Evolutionary conservation across 1,140 invertebrate species (phyloP), one percentile per base, ranked within the genome.

Genomic region (Gonioctena quinquepunctata): DNA sequence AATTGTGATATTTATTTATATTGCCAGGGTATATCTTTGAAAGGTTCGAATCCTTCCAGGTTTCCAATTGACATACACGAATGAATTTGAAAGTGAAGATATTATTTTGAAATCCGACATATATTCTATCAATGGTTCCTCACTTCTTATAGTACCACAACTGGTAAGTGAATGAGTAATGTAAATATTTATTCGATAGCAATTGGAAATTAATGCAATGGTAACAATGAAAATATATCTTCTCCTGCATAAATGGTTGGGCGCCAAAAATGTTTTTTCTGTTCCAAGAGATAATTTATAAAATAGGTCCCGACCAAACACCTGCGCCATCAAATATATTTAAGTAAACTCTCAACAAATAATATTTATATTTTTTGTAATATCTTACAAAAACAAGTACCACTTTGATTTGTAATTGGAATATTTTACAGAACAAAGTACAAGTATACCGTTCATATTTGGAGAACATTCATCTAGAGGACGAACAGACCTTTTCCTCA

Each of bases 31-130:
- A n/a, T n/a, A n/a, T n/a, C n/a, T n/a, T n/a, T n/a, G n/a, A n/a
- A n/a, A n/a, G n/a, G n/a, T n/a, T n/a, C n/a, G 19, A 49, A 22
- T 68, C 11, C 3, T 74, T 71, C 61, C 59, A 75, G 73, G 73
- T 16, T 67, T 52, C 18, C 66, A 69, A 26, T 25, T 75, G 27
- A 23, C 65, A 52, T 52, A 67, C 8, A 27, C 56, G 62, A 50
- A 63, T 56, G 72, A 54, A 23, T 65, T 67, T 54, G 0, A 50
- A 18, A 61, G 50, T 27, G 21, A 57, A 49, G 19, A 69, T 27
- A 50, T 33, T 18, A 16, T 42, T 16, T 25, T 26, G 26, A 66
- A 67, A 26, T 72, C 64, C 52, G 11, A 66, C 8, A 33, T 72
- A 16, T 62, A 69, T 67, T 72, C 64, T 22, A 42, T 16, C 13